Percentiles rank a stretch among this genome's conserved stretches.
Conservation (phyloP, 2,113 vertebrate genomes). For the Microtus richardsoni region DNA sequence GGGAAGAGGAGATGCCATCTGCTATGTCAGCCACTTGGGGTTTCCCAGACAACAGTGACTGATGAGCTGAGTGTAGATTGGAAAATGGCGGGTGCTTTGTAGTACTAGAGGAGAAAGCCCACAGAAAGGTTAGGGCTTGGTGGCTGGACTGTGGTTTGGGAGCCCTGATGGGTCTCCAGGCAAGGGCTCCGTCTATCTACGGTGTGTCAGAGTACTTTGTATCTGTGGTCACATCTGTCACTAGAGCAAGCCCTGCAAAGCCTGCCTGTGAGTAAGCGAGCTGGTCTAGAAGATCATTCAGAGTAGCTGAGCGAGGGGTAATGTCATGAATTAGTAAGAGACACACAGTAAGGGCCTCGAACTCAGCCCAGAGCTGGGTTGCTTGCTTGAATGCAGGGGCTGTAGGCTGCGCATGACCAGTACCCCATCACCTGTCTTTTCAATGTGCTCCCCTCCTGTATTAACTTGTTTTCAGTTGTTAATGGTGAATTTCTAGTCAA, state of each 20-base stretch:
- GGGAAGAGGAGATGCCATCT: not conserved
- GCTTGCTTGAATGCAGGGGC: not conserved
- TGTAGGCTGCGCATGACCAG: not conserved
- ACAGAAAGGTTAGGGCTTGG: not conserved
- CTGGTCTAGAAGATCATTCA: not conserved
- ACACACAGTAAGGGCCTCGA: not conserved
- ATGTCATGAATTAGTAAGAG: not conserved
- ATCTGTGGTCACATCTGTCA: not conserved
- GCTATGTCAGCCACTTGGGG: too few species aligned
- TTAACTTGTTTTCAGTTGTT: conserved; percentile 20
- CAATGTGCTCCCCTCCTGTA: not conserved
- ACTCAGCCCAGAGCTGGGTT: not conserved
- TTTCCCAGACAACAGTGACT: not conserved
- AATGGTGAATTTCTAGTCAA: not conserved
- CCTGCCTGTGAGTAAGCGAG: not conserved
- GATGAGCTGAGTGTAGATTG: too few species aligned
- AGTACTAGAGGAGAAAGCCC: not conserved
- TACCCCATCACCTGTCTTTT: not conserved
- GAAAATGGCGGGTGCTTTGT: not conserved
- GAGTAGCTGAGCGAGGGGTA: not conserved
- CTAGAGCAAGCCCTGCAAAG: not conserved
- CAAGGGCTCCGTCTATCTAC: too few species aligned
- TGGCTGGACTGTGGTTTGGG: not conserved
- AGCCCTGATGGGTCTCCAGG: not conserved
- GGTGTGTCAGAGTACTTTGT: not conserved